Evolutionary conservation across 92 coral and sea anemone species (phyloP), one percentile per base, ranked within the genome.

Genomic region (Virgularia gustaviana): DNA sequence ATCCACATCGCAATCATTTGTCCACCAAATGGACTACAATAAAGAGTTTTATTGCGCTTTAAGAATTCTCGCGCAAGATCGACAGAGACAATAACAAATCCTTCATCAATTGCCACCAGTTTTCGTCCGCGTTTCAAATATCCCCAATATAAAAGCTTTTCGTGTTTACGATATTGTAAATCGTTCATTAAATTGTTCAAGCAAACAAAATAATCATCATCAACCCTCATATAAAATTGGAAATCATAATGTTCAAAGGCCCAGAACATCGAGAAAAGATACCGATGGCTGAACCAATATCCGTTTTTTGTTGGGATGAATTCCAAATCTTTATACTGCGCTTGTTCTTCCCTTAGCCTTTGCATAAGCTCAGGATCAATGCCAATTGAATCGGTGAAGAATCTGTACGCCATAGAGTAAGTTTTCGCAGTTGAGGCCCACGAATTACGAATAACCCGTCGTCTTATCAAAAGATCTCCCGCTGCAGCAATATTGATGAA

Each of bases 71-170:
- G 63, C 1, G 58, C 81, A 41, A 83, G 75, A 65, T 83, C 88
- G 2, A 47, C 56, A 0, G 79, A 34, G 3, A 83, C 32, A 19
- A 72, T 72, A 29, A 83, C 45, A 44, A 83, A 79, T 0, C 88
- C 88, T 43, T 78, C 84, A 35, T 83, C 88, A 70, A 83, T 83
- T n/a, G 81, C 81, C 9, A 83, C 85, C 88, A 83, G 72, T 63
- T 76, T 81, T 0, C 79, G 77, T 5, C 42, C 57, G 36, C 88
- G 78, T 19, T 52, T 43, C 27, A 83, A 19, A 73, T 77, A 72
- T 33, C 88, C 88, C 80, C 85, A 80, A 54, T 83, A 83, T 5
- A 83, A 45, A 15, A 63, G 58, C n/a, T 65, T 80, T 27, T 83
- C 88, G 15, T 61, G 42, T 38, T 64, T 49, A 10, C 88, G 79